Percentiles rank a stretch among this genome's conserved stretches.
These are phyloP conservation scores for Rhabditophanes sp. DNA, from an alignment of 2,888 invertebrate species.

Conservation along the genomic window DNA sequence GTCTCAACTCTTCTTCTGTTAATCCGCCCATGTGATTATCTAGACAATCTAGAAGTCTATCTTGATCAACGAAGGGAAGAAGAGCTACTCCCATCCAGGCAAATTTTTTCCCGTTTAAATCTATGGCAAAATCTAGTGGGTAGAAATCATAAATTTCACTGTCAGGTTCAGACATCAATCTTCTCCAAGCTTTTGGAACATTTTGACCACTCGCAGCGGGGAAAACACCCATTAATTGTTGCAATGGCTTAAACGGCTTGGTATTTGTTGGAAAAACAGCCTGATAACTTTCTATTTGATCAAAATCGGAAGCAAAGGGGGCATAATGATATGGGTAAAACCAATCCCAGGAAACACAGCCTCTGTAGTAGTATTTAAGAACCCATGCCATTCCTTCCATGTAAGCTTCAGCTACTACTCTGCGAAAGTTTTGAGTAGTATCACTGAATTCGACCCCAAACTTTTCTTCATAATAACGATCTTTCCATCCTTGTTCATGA, in stretches of 20 bases:
- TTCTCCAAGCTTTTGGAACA: conserved; percentile 79
- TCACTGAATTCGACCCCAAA: conserved; percentile 44
- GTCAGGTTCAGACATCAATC: conserved; percentile 75
- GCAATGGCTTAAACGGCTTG: conserved; percentile 83
- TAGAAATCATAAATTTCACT: conserved; percentile 96
- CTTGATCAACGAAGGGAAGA: conserved; percentile 90
- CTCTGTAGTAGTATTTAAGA: conserved; percentile 85
- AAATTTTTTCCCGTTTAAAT: conserved; percentile 95
- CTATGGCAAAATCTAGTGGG: conserved; percentile 71
- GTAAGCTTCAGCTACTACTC: conserved; percentile 67
- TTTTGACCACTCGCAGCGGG: conserved; percentile 89
- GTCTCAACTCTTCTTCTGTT: conserved; percentile 65
- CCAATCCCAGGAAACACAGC: conserved; percentile 99
- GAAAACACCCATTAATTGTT: conserved; percentile 98
- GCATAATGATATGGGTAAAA: conserved; percentile 99
- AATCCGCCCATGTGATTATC: conserved; percentile 47
- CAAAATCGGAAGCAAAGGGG: conserved; percentile 95
- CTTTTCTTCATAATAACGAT: conserved; percentile 57
- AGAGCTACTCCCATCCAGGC: conserved; percentile 98
- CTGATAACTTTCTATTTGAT: conserved; percentile 61
- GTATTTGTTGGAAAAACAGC: conserved; percentile 73
- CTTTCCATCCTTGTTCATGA: conserved; percentile 91
- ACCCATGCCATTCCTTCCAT: conserved; percentile 95
- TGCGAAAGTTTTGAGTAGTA: conserved; percentile 58
- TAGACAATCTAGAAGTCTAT: conserved; percentile 55